Evolutionary conservation across 2,888 invertebrate species (phyloP).

Genomic region (Dasysyrphus albostriatus): DNA sequence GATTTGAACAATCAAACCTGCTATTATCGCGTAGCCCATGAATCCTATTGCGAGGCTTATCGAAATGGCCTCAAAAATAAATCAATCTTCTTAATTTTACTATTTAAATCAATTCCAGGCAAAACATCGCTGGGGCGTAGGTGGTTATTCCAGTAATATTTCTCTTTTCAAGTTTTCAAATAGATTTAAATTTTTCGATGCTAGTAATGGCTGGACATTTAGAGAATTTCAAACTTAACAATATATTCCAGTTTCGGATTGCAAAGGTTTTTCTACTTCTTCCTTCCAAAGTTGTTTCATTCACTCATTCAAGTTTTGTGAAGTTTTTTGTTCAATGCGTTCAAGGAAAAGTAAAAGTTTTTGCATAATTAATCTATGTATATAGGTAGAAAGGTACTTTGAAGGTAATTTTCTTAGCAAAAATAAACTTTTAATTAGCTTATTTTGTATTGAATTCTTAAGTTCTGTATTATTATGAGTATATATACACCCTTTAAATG

Average conservation of each 20-base stretch:
- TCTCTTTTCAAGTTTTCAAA: conserved; percentile 8
- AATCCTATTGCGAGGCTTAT: conserved; percentile 11
- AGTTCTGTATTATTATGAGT: not conserved
- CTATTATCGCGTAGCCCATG: conserved; percentile 4
- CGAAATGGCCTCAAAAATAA: conserved; percentile 12
- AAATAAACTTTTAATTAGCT: conserved; percentile 35
- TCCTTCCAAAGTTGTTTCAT: not conserved
- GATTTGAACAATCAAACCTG: conserved; percentile 49
- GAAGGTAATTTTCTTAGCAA: conserved; percentile 10
- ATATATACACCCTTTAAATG: not conserved
- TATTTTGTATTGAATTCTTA: conserved; percentile 16
- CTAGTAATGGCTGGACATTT: not conserved
- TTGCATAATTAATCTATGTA: conserved; percentile 32
- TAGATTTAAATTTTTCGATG: conserved; percentile 26
- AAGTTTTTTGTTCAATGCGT: not conserved
- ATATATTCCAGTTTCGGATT: conserved; percentile 20
- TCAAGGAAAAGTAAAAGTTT: conserved; percentile 21
- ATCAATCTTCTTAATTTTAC: conserved; percentile 59
- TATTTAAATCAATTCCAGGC: conserved; percentile 49
- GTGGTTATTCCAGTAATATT: conserved; percentile 11
- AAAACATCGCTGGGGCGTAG: not conserved
- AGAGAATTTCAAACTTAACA: conserved; percentile 12
- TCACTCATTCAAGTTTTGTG: not conserved
- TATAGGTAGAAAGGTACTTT: not conserved
- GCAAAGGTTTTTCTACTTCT: not conserved